Conservation (phyloP, 2,113 vertebrate genomes). For the Uria aalge region DNA sequence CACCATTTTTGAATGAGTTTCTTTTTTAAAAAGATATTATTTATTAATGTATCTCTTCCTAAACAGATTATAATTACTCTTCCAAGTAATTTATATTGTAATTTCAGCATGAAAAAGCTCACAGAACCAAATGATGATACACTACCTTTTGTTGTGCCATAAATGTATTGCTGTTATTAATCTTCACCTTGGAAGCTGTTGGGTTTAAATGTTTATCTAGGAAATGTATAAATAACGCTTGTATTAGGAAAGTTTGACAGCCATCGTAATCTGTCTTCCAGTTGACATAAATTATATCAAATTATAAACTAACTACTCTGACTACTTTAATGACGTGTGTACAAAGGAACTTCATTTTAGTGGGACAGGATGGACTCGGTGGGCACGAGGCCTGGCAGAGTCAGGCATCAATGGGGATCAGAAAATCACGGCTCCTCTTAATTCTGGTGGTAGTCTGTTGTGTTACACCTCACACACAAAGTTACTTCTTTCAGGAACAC, state of each 20-base stretch:
- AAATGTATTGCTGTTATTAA: conserved; percentile 19
- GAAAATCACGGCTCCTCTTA: not conserved
- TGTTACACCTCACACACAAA: not conserved
- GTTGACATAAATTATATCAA: not conserved
- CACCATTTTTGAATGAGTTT: not conserved
- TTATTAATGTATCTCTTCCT: not conserved
- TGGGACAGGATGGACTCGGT: not conserved
- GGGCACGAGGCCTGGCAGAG: not conserved
- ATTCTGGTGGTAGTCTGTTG: not conserved
- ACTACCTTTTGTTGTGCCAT: not conserved
- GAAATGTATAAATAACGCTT: not conserved
- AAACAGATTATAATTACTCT: conserved; percentile 8
- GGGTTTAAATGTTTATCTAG: not conserved
- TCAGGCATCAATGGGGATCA: not conserved
- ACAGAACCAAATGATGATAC: not conserved
- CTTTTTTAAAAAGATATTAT: not conserved
- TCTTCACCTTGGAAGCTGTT: not conserved
- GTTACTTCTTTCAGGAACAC: not conserved
- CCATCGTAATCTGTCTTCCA: not conserved
- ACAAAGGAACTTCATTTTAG: not conserved
- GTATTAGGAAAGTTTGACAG: not conserved
- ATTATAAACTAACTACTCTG: not conserved
- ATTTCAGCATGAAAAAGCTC: not conserved
- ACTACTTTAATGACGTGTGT: not conserved
- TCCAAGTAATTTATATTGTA: not conserved